These are phyloP conservation scores for Rhinichthys klamathensis DNA, from an alignment of 2,113 vertebrate species.

Conservation along the genomic window DNA sequence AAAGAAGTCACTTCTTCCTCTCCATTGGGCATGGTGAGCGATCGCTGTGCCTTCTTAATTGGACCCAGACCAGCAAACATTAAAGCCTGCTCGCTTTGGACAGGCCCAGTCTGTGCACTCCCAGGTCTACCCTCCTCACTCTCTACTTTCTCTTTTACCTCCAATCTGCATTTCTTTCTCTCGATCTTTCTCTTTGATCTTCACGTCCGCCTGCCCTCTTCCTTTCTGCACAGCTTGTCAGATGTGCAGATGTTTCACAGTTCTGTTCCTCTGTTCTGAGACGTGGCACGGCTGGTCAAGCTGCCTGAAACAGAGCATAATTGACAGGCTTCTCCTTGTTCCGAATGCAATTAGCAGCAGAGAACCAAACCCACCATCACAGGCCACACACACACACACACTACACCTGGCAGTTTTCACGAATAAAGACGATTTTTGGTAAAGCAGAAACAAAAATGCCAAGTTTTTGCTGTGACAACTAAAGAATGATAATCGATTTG, in stretches of 20 bases:
- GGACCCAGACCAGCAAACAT: slow-evolving; percentile 24
- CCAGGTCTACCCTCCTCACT: not conserved
- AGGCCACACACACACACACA: not conserved
- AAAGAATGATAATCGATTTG: not conserved
- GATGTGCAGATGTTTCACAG: slow-evolving; percentile 45
- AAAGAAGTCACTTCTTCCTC: not conserved
- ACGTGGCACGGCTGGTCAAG: slow-evolving; percentile 30
- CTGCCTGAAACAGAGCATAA: slow-evolving; percentile 50
- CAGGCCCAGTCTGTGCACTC: not conserved
- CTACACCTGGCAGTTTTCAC: slow-evolving; percentile 19
- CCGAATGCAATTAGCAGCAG: slow-evolving; percentile 37
- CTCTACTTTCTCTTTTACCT: not conserved
- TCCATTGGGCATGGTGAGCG: not conserved
- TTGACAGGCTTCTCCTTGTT: slow-evolving; percentile 45
- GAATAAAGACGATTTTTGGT: not conserved
- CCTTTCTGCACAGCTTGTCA: not conserved
- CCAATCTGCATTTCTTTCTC: not conserved
- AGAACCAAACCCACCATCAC: slow-evolving; percentile 21
- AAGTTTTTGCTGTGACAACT: not conserved
- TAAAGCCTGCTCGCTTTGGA: not conserved
- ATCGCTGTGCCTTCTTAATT: not conserved
- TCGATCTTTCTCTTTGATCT: not conserved
- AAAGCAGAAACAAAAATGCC: not conserved
- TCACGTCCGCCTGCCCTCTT: not conserved
- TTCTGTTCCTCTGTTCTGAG: slow-evolving; percentile 24